Percentiles rank a stretch among this genome's conserved stretches.
phyloP scores from a whole-genome alignment of 64 coral and sea anemone species.

The Montipora foliosa region DNA sequence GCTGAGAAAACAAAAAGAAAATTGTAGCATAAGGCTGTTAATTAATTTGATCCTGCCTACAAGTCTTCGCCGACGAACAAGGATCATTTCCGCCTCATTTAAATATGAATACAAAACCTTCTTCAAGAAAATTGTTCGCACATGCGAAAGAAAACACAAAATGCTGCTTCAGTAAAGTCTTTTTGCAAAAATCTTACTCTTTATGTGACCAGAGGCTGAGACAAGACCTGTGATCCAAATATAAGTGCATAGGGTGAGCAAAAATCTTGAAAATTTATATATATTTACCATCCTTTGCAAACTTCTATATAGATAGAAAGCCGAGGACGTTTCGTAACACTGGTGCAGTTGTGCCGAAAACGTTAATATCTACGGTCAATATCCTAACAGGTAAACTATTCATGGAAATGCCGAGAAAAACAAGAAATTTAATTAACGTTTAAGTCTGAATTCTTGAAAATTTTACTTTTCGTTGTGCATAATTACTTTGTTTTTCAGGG shows the following conservation, averaged over 20 bases:
- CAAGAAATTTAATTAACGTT: neutral
- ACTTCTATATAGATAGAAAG: too few relatives aligned
- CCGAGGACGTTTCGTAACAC: too few relatives aligned
- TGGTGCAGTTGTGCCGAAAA: neutral
- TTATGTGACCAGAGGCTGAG: too few relatives aligned
- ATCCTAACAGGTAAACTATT: too few relatives aligned
- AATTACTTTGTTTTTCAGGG: neutral
- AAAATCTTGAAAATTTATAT: too few relatives aligned
- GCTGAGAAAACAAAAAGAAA: neutral
- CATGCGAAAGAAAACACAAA: too few relatives aligned
- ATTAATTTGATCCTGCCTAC: constrained; percentile 11
- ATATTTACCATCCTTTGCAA: too few relatives aligned
- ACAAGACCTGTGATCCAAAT: too few relatives aligned
- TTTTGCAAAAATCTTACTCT: too few relatives aligned
- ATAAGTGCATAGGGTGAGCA: too few relatives aligned
- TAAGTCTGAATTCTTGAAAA: neutral
- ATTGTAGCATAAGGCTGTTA: neutral
- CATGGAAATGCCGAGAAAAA: neutral
- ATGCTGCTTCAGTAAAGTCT: too few relatives aligned
- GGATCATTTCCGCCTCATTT: constrained; percentile 20
- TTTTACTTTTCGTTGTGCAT: neutral
- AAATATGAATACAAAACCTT: constrained; percentile 20
- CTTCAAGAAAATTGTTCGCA: too few relatives aligned
- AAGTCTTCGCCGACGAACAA: neutral
- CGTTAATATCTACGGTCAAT: neutral